A percentile compares a stretch with the other conserved stretches of the same genome.
Conservation (phyloP, 1,140 invertebrate genomes). For the Pogonus chalceus region DNA sequence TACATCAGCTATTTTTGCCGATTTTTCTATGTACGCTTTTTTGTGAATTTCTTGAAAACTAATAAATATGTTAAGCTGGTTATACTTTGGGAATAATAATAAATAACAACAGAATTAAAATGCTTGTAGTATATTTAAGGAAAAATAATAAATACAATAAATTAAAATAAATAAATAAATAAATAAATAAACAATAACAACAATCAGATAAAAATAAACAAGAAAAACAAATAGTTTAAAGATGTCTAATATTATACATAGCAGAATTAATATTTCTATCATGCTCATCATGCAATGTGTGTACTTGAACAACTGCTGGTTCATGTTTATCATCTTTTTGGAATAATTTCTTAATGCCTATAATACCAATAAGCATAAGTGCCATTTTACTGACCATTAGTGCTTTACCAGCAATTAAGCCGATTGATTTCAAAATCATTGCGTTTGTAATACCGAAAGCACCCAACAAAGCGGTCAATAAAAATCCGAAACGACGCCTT, state of each 20-base stretch:
- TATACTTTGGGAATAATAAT: too few species aligned
- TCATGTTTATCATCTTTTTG: slow-evolving; percentile 45
- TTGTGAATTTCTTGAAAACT: too few species aligned
- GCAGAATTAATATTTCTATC: background rate
- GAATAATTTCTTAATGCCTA: slow-evolving; percentile 58
- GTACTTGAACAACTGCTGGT: slow-evolving; percentile 52
- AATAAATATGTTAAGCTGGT: too few species aligned
- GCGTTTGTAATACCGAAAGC: slow-evolving; percentile 51
- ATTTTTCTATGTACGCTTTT: too few species aligned
- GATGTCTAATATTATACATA: background rate
- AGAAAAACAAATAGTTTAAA: slow-evolving; percentile 3
- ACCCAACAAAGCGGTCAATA: slow-evolving; percentile 47
- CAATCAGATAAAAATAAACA: too few species aligned
- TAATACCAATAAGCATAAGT: slow-evolving; percentile 54
- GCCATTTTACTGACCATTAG: slow-evolving; percentile 57
- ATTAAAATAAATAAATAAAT: background rate
- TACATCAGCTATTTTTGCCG: too few species aligned
- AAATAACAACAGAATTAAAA: too few species aligned
- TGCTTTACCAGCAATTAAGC: slow-evolving; percentile 54
- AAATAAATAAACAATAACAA: background rate
- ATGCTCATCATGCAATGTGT: slow-evolving; percentile 30
- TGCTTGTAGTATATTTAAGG: too few species aligned
- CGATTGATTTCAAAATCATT: slow-evolving; percentile 47
- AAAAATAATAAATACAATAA: background rate
- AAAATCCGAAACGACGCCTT: slow-evolving; percentile 5